Evolutionary conservation across 92 coral and sea anemone genomes (phyloP), one percentile per base, ranked within the genome.

Genomic region (Palythoa caribaeorum): DNA sequence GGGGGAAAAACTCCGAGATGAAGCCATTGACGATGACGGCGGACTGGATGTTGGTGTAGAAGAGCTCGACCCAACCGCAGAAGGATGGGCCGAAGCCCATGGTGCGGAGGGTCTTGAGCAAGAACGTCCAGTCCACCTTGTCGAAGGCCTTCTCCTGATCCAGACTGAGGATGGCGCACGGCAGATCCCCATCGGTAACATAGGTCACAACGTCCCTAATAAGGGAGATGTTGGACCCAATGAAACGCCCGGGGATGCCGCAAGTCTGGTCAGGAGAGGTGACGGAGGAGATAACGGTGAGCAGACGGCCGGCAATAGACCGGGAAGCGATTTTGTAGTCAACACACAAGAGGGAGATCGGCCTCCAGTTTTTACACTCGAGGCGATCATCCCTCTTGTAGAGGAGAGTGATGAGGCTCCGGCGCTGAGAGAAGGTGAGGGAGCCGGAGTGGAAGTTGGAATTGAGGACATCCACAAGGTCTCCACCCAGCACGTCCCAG

Each of bases 401-500:
- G 1, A 65, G 36, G 2, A 65, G 36, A 1, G 71, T 65, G 71
- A 65, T 17, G 7, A 20, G 71, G 9, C 71, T 21, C 1, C 17
- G 65, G 16, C 65, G 16, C 19, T 14, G 65, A 14, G 65, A 59
- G 2, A 57, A 1, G 19, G 65, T 12, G 14, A 69, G 19, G 70
- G 35, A 14, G 68, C 51, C 52, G 36, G 17, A 16, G 3, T 21
- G 55, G 62, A 39, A 78, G 36, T 74, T 81, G 0, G 70, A 71
- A 20, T 88, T 88, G 17, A 88, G 11, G 6, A 88, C 76, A 1
- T 35, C 1, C 2, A 80, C 87, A 2, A 69, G 72, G 71, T 88
- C 87, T 1, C 17, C 3, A 5, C 91, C 91, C 1, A 88, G 72
- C 2, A 80, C 0, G 9, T 21, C 12, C 91, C 87, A 88, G 37